Conservation (phyloP, 2,113 vertebrate genomes). For the Tetrao urogallus region DNA sequence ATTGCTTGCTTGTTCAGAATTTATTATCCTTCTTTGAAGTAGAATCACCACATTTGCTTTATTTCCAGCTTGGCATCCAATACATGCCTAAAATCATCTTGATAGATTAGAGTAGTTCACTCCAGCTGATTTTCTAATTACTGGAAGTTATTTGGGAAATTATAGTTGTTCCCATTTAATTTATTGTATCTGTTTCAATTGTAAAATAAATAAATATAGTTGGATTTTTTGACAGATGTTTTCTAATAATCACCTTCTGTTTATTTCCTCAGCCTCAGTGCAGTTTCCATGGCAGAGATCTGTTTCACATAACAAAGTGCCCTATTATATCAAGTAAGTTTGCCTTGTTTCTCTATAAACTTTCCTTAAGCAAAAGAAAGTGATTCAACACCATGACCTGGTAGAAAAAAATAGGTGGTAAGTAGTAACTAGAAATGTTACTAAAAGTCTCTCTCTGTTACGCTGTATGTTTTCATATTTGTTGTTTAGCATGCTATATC, state of each 20-base stretch:
- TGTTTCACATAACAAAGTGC: constrained; percentile 93
- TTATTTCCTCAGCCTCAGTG: constrained; percentile 86
- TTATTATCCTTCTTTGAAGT: neutral
- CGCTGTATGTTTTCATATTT: neutral
- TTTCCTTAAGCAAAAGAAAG: neutral
- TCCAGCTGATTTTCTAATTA: constrained; percentile 43
- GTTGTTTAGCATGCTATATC: neutral
- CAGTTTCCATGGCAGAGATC: constrained; percentile 92
- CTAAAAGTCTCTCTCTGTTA: neutral
- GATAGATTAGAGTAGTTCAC: neutral
- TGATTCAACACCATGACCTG: neutral
- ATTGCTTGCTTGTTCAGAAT: constrained; percentile 7
- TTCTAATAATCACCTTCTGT: constrained; percentile 35
- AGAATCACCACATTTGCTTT: constrained; percentile 7
- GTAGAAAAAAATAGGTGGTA: neutral
- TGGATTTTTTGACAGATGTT: neutral
- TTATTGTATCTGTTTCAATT: constrained; percentile 21
- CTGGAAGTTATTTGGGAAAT: constrained; percentile 6
- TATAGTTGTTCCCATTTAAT: neutral
- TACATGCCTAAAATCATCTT: constrained; percentile 14
- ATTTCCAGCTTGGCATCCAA: constrained; percentile 26
- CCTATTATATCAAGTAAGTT: constrained; percentile 97
- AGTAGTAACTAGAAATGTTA: neutral
- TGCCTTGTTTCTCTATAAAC: constrained; percentile 35
- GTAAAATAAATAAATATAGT: constrained; percentile 13